Percentiles rank a stretch among this genome's conserved stretches.
Conservation (phyloP, 2,888 invertebrate genomes). For the Eilema depressum region DNA sequence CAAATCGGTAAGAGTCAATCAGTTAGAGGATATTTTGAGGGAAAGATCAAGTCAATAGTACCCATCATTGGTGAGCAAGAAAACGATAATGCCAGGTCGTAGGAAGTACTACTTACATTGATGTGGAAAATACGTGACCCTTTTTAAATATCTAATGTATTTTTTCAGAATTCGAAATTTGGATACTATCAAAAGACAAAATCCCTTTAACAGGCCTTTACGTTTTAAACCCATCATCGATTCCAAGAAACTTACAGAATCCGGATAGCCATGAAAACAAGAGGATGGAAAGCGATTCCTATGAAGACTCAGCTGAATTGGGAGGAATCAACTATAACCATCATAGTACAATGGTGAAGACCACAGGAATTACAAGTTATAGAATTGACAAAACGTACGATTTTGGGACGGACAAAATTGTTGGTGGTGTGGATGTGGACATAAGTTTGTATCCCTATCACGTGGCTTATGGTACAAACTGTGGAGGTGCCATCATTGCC, state of each 20-base stretch:
- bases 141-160: not conserved
- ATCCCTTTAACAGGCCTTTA: not conserved
- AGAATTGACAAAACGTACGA: not conserved
- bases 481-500: constrained; percentile 79
- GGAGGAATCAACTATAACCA: constrained; percentile 40
- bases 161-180: not conserved
- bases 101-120: too few species aligned
- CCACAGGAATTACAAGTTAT: constrained; percentile 13
- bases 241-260: not conserved
- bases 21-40: too few species aligned
- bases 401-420: constrained; percentile 74
- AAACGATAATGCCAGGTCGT: too few species aligned
- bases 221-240: not conserved
- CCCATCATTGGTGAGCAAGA: too few species aligned
- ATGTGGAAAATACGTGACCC: not conserved
- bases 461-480: constrained; percentile 76
- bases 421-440: constrained; percentile 76
- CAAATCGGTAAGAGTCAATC: too few species aligned
- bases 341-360: not conserved
- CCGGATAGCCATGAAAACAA: not conserved
- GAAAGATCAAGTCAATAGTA: too few species aligned
- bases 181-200: not conserved
- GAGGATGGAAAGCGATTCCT: not conserved
- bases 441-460: constrained; percentile 81
- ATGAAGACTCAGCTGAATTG: constrained; percentile 53